Percentiles rank a stretch among this genome's conserved stretches.
Conservation (phyloP, 2,888 invertebrate species). For the Lacanobia wlatinum region DNA sequence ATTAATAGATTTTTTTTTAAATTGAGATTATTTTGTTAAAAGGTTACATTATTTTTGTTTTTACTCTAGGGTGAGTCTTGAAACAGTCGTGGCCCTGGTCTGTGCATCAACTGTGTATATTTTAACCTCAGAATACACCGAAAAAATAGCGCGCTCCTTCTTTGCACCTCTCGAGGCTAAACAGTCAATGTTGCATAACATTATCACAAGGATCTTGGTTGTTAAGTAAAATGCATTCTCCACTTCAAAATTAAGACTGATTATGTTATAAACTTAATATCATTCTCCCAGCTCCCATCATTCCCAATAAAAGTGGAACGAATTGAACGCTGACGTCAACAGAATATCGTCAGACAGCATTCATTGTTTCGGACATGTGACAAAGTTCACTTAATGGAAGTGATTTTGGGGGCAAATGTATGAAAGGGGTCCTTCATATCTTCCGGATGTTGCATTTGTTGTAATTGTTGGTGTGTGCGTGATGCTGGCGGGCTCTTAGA, state of each 20-base stretch:
- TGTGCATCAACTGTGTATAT: no score
- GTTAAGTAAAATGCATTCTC: no score
- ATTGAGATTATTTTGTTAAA: not conserved
- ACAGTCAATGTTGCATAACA: no score
- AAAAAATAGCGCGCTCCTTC: no score
- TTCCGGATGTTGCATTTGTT: slow-evolving; percentile 87
- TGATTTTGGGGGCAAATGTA: slow-evolving; percentile 78
- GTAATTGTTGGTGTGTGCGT: slow-evolving; percentile 50
- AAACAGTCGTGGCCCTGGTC: no score
- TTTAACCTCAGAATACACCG: no score
- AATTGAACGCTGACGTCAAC: slow-evolving; percentile 49
- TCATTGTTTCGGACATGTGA: slow-evolving; percentile 81
- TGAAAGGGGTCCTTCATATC: slow-evolving; percentile 83
- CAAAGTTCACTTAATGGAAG: slow-evolving; percentile 81
- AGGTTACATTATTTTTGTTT: not conserved
- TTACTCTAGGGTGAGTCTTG: no score
- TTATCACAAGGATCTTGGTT: no score
- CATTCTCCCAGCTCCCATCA: not conserved
- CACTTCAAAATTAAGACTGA: not conserved
- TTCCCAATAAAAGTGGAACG: slow-evolving; percentile 44
- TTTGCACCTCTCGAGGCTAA: no score
- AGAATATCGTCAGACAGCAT: slow-evolving; percentile 49
- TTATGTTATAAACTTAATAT: slow-evolving; percentile 8
- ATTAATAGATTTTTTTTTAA: not conserved
- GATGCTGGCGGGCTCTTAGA: slow-evolving; percentile 13